Evolutionary conservation across 2,888 invertebrate species (phyloP).

Genomic region (Oxytorus armatus): DNA sequence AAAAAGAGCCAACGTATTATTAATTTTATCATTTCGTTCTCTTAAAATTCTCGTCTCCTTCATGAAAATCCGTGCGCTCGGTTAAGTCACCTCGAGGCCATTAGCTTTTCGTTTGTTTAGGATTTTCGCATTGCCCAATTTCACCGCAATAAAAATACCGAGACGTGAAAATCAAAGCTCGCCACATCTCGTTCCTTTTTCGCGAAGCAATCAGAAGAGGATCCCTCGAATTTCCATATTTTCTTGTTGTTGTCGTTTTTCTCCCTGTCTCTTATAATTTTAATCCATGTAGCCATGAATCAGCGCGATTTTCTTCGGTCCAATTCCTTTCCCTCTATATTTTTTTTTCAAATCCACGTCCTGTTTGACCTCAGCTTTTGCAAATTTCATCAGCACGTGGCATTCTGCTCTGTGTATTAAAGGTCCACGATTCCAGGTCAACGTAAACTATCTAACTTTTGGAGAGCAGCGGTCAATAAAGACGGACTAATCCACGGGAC

Average conservation of each 20-base stretch:
- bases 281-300: background rate
- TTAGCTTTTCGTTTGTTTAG: conserved; percentile 43
- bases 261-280: background rate
- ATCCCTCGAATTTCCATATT: background rate
- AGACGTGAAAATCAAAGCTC: background rate
- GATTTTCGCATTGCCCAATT: conserved; percentile 9
- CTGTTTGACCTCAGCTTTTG: background rate
- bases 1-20: background rate
- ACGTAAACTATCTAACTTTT: background rate
- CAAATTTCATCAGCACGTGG: conserved; percentile 8
- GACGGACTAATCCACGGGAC: conserved; percentile 27
- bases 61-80: background rate
- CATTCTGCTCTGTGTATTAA: background rate
- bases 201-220: conserved; percentile 18
- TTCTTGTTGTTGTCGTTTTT: background rate
- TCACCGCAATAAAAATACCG: background rate
- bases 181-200: conserved; percentile 4
- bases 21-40: background rate
- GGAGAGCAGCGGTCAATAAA: background rate
- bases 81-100: background rate
- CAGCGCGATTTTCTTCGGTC: background rate
- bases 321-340: background rate
- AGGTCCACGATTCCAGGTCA: conserved; percentile 19
- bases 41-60: conserved; percentile 2
- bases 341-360: background rate